phyloP scores from a whole-genome alignment of 2,888 invertebrate species.

The Mythimna loreyi region DNA sequence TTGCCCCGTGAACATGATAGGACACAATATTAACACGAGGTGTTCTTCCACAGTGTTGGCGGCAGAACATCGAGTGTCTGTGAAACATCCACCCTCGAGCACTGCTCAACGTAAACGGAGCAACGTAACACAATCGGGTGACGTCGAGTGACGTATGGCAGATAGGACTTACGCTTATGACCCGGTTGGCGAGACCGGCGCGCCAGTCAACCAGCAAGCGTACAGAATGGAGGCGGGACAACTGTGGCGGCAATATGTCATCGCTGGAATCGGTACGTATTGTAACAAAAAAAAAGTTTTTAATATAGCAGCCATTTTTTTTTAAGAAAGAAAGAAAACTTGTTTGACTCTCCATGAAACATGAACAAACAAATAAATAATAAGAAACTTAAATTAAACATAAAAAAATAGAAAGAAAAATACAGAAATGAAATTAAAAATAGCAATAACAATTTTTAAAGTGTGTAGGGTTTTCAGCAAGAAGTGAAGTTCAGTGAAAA shows the following conservation, averaged over 20 bases:
- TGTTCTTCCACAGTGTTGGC: slow-evolving; percentile 61
- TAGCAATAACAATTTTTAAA: too few relatives aligned
- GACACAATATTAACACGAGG: slow-evolving; percentile 40
- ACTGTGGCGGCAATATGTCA: slow-evolving; percentile 92
- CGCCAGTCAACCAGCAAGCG: slow-evolving; percentile 82
- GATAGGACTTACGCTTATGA: slow-evolving; percentile 86
- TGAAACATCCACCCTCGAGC: slow-evolving; percentile 58
- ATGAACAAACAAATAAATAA: too few relatives aligned
- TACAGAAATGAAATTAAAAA: too few relatives aligned
- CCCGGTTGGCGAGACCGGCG: slow-evolving; percentile 81
- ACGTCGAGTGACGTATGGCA: slow-evolving; percentile 85
- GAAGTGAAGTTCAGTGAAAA: too few relatives aligned
- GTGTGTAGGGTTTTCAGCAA: too few relatives aligned
- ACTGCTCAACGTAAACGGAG: slow-evolving; percentile 58
- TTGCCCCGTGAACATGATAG: too few relatives aligned
- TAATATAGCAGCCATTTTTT: not conserved
- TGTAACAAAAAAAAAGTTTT: slow-evolving; percentile 1
- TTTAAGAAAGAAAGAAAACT: slow-evolving; percentile 1
- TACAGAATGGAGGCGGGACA: slow-evolving; percentile 92
- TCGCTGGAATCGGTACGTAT: slow-evolving; percentile 92
- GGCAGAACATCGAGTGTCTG: slow-evolving; percentile 46
- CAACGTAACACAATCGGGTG: slow-evolving; percentile 67
- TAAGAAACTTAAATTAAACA: too few relatives aligned
- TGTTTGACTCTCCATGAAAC: too few relatives aligned
- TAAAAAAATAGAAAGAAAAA: too few relatives aligned